Percentiles rank a stretch among this genome's conserved stretches.
Evolutionary conservation across 2,113 vertebrate genomes (phyloP).

Genomic region (Psittacula cyanocephala): DNA sequence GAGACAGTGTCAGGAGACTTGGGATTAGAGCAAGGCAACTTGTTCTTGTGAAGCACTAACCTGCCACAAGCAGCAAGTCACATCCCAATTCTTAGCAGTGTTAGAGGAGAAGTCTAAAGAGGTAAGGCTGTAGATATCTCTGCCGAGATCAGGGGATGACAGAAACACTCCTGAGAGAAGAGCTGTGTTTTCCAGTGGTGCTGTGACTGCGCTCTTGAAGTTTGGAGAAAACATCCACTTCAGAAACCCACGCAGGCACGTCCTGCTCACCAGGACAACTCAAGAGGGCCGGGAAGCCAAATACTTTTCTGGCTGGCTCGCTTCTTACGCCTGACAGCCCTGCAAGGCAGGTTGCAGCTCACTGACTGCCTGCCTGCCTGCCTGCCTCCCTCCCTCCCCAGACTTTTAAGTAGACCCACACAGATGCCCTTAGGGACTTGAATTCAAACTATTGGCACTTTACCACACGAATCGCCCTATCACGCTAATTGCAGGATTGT

Average conservation of each 20-base stretch:
- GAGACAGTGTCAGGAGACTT: neutral
- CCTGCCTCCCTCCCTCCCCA: neutral
- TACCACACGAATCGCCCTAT: neutral
- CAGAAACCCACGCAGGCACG: neutral
- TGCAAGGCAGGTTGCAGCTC: neutral
- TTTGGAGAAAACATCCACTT: neutral
- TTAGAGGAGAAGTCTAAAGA: neutral
- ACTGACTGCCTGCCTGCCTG: no score
- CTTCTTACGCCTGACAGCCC: neutral
- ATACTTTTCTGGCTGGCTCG: no score
- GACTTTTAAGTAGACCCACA: neutral
- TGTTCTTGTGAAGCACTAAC: neutral
- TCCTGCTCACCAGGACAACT: neutral
- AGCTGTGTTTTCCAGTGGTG: neutral
- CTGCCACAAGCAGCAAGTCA: neutral
- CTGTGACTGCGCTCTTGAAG: rapidly evolving
- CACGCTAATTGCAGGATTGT: neutral
- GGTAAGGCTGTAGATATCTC: neutral
- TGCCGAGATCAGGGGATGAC: neutral
- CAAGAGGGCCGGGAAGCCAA: neutral
- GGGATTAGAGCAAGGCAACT: neutral
- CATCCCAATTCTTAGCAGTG: neutral
- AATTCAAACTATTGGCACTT: neutral
- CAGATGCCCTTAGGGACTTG: neutral
- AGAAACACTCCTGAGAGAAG: neutral